These are phyloP conservation scores for Apotomis betuletana DNA, from an alignment of 2,888 invertebrate species.

Conservation along the genomic window DNA sequence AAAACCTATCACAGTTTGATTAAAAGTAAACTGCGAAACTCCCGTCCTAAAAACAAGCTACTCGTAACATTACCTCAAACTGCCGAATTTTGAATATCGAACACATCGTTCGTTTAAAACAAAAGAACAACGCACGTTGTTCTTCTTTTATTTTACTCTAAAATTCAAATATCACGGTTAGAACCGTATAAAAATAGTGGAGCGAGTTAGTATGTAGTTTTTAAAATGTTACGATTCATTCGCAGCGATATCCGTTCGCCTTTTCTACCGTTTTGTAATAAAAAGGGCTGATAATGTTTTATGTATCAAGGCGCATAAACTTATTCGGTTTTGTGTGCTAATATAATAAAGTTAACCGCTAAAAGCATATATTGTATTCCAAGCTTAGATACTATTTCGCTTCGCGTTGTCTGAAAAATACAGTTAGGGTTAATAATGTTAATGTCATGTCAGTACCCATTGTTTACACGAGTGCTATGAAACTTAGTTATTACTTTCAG, in stretches of 20 bases:
- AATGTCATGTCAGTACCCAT: not conserved
- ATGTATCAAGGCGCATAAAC: not conserved
- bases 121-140: not conserved
- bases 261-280: not conserved
- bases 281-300: not conserved
- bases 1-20: not conserved
- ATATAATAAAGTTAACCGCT: constrained; percentile 20
- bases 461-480: not conserved
- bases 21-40: not conserved
- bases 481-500: not conserved
- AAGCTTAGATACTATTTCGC: constrained; percentile 7
- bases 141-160: not conserved
- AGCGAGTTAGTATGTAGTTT: not conserved
- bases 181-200: not conserved
- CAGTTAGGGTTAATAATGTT: not conserved
- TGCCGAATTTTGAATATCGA: not conserved
- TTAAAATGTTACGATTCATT: not conserved
- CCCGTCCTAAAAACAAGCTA: not conserved
- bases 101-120: not conserved
- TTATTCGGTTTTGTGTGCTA: not conserved
- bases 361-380: constrained; percentile 34
- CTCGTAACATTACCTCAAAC: not conserved
- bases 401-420: not conserved
- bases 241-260: not conserved
- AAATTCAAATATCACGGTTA: not conserved